phyloP scores from a whole-genome alignment of 92 coral and sea anemone species.

The Paramuricea clavata region DNA sequence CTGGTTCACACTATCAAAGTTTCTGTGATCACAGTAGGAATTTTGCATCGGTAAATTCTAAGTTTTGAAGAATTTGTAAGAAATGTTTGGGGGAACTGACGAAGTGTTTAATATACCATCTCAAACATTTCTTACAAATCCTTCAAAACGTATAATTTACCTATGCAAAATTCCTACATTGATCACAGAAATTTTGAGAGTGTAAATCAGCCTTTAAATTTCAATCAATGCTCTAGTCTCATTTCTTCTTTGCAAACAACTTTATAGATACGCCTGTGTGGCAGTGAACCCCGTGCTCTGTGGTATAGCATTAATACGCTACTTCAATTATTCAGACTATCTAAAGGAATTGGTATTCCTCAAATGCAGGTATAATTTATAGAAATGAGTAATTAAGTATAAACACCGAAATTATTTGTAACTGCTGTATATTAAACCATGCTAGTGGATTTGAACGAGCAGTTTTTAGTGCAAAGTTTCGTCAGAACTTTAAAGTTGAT shows the following conservation, averaged over 20 bases:
- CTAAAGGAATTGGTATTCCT: constrained; percentile 85
- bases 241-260: not conserved
- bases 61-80: too few relatives aligned
- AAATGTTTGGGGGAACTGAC: too few relatives aligned
- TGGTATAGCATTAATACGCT: constrained; percentile 95
- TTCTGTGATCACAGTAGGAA: too few relatives aligned
- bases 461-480: not conserved
- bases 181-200: too few relatives aligned
- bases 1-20: too few relatives aligned
- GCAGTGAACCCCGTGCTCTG: constrained; percentile 83
- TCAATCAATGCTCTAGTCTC: too few relatives aligned
- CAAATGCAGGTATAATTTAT: constrained; percentile 76
- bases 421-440: not conserved
- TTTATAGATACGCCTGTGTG: constrained; percentile 75
- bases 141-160: too few relatives aligned
- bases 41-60: too few relatives aligned
- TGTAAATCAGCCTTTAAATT: too few relatives aligned
- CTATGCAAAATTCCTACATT: too few relatives aligned
- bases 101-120: too few relatives aligned
- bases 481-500: not conserved
- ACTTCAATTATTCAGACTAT: constrained; percentile 81
- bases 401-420: not conserved
- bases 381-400: not conserved
- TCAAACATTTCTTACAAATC: too few relatives aligned
- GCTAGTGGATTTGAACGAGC: not conserved